Base-by-base conservation (phyloP, 2,113 vertebrate genomes). In the Equus quagga region DNA sequence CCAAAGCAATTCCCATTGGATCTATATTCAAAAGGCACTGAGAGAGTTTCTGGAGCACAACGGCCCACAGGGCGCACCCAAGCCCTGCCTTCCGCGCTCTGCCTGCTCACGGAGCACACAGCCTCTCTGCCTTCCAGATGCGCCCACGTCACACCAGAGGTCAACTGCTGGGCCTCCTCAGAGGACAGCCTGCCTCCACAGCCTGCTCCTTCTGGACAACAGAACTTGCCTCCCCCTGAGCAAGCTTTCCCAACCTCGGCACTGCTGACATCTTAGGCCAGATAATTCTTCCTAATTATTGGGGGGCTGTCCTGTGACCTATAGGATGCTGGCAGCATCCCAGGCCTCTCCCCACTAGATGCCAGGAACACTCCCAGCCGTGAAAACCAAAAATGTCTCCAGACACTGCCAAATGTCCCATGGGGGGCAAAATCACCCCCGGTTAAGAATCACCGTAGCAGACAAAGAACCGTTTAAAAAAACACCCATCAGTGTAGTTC, bases 41-140 rank as follows among this genome's bases (percentile, higher is more conserved):
- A 14, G 17, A 11, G 33, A 10, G 18, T n/a, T 36, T 60, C 87
- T 41, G 56, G 84, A 28, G 86, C 24, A 49, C 46, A 44, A 2
- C 0, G 9, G 2, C n/a, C 62, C 44, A 31, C 18, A 0, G 3
- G 8, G 19, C 11, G 4, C 8, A 54, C 26, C 33, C 9, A 7
- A 17, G 28, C 24, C 44, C 51, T 11, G 75, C 46, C 54, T 46
- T 49, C 36, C 1, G 18, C 44, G 18, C 3, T 33, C 72, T 10
- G 24, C n/a, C 19, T 7, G 2, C 76, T 73, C 19, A 17, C 5
- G 1, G 18, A 82, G 79, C 31, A 26, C n/a, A 0, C 0, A 2
- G 28, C 10, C 24, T 0, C n/a, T 87, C 56, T 11, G 49, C 58
- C 36, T 76, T 36, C 64, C 31, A 58, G 44, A 7, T 33, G 44